Conservation (phyloP, 2,888 invertebrate species). For the Blastobasis adustella region DNA sequence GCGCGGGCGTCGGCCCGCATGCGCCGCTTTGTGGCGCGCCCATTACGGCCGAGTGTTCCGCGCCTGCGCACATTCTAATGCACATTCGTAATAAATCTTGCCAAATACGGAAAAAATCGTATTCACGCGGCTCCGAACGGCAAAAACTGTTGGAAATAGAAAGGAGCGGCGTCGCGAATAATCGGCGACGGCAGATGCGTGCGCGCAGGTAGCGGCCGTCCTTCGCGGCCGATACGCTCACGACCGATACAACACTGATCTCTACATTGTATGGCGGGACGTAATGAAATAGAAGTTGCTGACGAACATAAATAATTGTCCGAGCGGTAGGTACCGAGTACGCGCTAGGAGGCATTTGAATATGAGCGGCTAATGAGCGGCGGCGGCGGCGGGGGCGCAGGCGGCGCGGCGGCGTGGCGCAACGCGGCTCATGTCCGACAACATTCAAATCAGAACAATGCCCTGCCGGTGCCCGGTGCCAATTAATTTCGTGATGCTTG, state of each 20-base stretch:
- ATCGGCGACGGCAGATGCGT: slow-evolving; percentile 39
- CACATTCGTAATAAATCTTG: slow-evolving; percentile 41
- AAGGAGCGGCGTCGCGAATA: slow-evolving; percentile 17
- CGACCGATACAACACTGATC: slow-evolving; percentile 28
- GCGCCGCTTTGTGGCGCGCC: no score
- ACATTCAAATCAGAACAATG: not conserved
- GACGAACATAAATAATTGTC: no score
- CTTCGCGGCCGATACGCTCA: slow-evolving; percentile 17
- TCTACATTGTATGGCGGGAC: no score
- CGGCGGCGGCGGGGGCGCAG: not conserved
- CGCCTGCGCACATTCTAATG: not conserved
- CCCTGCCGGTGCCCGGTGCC: not conserved
- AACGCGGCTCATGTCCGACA: not conserved
- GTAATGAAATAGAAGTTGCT: no score
- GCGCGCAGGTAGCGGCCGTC: slow-evolving; percentile 39
- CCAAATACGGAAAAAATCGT: slow-evolving; percentile 28
- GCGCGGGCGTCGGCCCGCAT: no score
- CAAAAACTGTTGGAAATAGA: slow-evolving; percentile 42
- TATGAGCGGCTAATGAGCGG: not conserved
- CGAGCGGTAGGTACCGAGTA: no score
- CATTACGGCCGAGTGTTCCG: no score
- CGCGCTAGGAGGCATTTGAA: no score
- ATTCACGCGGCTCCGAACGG: slow-evolving; percentile 32
- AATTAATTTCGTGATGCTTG: slow-evolving; percentile 5
- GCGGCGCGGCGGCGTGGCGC: not conserved